Evolutionary conservation across 2,113 vertebrate species (phyloP), one percentile per base, ranked within the genome.

Genomic region (Thomomys bottae): DNA sequence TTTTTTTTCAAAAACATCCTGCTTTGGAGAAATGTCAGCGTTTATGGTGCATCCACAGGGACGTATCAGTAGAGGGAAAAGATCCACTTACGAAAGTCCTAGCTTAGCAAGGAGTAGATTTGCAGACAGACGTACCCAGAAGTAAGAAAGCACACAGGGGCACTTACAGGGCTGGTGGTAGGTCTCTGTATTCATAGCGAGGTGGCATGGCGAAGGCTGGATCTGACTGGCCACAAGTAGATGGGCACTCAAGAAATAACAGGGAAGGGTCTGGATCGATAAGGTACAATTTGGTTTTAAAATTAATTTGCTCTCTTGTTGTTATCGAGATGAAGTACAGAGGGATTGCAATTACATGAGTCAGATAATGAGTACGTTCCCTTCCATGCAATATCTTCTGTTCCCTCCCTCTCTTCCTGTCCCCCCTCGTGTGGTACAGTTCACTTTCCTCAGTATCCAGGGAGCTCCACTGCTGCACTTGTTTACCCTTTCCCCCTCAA

Each of bases 1-100:
- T 95, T 97, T 95, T 95, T 97, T 95, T 96, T 93, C 80, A 92
- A 95, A 97, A 97, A 95, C 95, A 96, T 93, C 93, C 90, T 95
- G 94, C 90, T 95, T 86, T 89, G 66, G 87, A 95, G 95, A 97
- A 97, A 97, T 97, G 96, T 97, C 96, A 96, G 0, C 86, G 12
- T 96, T 96, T 96, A 94, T 75, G 90, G 92, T 75, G 30, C 68
- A 71, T 96, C 95, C 92, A 94, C 90, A 54, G 90, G 92, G 94
- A 95, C 84, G 80, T 87, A 91, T 89, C 88, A 49, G 66, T 54
- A 63, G 45, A 89, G 70, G 70, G 73, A 71, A 95, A 96, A 96
- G 76, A 92, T 78, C 34, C 66, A 87, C 93, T 93, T 95, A 87
- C 90, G 84, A 76, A 91, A 92, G 84, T 45, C 63, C 86, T 71